A percentile compares a stretch with the other conserved stretches of the same genome.
Conservation (phyloP, 2,888 invertebrate species). For the Keiferia lycopersicella region DNA sequence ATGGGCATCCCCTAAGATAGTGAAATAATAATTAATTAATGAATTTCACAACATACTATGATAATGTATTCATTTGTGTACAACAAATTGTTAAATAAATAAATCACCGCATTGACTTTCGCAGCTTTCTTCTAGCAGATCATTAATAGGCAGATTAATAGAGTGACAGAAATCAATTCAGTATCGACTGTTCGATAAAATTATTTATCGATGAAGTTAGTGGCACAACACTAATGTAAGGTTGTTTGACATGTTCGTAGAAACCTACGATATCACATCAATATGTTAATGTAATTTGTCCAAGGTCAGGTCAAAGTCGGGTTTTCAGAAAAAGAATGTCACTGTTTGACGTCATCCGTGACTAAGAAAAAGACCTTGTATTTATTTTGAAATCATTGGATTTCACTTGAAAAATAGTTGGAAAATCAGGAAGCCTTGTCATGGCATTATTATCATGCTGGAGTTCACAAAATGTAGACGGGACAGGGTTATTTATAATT, state of each 20-base stretch:
- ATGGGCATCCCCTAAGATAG: no score
- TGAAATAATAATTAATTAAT: no score
- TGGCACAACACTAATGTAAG: background rate
- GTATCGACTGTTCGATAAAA: background rate
- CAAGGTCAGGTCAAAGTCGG: constrained; percentile 1
- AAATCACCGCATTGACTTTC: no score
- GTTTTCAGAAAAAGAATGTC: background rate
- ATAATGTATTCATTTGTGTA: no score
- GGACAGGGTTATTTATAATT: no score
- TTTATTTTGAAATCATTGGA: background rate
- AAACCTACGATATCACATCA: background rate
- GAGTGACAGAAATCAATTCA: background rate
- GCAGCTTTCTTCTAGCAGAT: no score
- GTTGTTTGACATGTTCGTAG: background rate
- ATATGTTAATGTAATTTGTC: constrained; percentile 5
- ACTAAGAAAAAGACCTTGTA: background rate
- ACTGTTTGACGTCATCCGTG: background rate
- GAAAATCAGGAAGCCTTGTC: no score
- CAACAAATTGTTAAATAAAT: no score
- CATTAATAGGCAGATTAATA: no score
- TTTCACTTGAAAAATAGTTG: background rate
- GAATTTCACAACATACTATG: no score
- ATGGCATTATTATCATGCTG: no score
- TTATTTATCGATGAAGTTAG: background rate
- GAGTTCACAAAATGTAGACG: no score